Percentiles rank a stretch among this genome's conserved stretches.
Conservation (phyloP, 2,113 vertebrate genomes). For the Pachypanchax playfairii region DNA sequence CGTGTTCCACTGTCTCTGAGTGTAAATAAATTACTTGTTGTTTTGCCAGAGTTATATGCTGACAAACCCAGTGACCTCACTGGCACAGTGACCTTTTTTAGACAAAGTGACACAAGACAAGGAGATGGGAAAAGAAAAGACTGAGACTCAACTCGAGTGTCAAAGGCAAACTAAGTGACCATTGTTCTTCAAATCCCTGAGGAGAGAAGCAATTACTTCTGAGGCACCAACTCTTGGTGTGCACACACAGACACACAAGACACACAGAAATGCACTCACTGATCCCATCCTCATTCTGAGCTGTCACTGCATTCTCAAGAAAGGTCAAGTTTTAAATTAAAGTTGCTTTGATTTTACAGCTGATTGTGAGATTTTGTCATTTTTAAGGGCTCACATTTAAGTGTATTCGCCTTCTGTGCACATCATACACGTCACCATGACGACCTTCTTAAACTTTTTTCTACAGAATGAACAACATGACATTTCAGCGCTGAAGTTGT, state of each 20-base stretch:
- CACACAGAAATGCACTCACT: not conserved
- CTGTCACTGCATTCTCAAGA: slow-evolving; percentile 28
- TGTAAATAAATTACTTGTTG: slow-evolving; percentile 41
- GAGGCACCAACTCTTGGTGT: slow-evolving; percentile 21
- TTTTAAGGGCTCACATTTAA: slow-evolving; percentile 9
- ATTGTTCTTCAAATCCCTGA: slow-evolving; percentile 34
- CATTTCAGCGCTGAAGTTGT: not conserved
- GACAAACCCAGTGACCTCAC: slow-evolving; percentile 27
- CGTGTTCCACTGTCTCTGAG: slow-evolving; percentile 7
- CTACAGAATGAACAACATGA: slow-evolving; percentile 2
- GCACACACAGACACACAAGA: slow-evolving; percentile 11
- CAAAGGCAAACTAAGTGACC: slow-evolving; percentile 52
- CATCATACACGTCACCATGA: not conserved
- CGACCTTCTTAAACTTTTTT: slow-evolving; percentile 1
- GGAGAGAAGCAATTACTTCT: slow-evolving; percentile 46
- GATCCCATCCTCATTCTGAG: slow-evolving; percentile 14
- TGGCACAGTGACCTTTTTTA: slow-evolving; percentile 52
- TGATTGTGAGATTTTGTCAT: slow-evolving; percentile 33
- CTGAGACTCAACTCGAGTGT: slow-evolving; percentile 41
- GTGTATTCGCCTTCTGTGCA: slow-evolving; percentile 5
- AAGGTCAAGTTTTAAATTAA: slow-evolving; percentile 51
- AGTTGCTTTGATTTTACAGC: slow-evolving; percentile 30
- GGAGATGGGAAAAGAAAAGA: slow-evolving; percentile 21
- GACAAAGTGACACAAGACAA: slow-evolving; percentile 25
- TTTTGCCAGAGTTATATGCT: slow-evolving; percentile 33